These are phyloP conservation scores for Quadroppia sp. DNA, from an alignment of 2,888 invertebrate genomes.

Conservation along the genomic window DNA sequence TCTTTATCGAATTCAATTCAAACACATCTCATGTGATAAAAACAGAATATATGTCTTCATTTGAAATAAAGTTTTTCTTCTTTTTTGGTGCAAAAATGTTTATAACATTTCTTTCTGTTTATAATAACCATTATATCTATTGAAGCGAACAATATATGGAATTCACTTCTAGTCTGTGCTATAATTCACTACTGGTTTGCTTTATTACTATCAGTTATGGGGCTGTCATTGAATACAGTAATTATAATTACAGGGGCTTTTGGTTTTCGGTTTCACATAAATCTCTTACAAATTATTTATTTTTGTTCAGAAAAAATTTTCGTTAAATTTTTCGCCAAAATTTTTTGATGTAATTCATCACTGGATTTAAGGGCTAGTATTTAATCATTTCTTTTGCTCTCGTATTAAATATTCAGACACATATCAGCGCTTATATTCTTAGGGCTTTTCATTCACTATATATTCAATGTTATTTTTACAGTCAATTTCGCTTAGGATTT, in stretches of 20 bases:
- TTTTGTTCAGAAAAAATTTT: not conserved
- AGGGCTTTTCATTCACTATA: not conserved
- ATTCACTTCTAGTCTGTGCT: not conserved
- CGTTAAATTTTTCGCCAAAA: not conserved
- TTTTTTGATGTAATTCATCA: not conserved
- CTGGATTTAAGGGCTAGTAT: not conserved
- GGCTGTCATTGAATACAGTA: not conserved
- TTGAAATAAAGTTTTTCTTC: too few relatives aligned
- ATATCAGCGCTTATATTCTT: too few relatives aligned
- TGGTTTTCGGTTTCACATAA: not conserved
- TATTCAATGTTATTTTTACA: not conserved
- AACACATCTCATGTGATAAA: too few relatives aligned
- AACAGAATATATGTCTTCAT: too few relatives aligned
- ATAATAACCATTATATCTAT: not conserved
- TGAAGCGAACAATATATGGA: not conserved
- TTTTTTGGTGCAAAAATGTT: not conserved
- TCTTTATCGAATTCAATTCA: not conserved
- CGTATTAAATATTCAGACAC: too few relatives aligned
- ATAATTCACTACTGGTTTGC: not conserved
- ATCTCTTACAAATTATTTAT: not conserved
- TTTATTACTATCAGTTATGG: not conserved
- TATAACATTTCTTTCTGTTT: not conserved
- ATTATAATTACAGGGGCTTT: constrained; percentile 3
- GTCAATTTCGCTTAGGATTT: not conserved
- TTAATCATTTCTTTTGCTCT: not conserved